Base-by-base conservation (phyloP, 2,797 vertebrate genomes). In the Rhinoraja longicauda region DNA sequence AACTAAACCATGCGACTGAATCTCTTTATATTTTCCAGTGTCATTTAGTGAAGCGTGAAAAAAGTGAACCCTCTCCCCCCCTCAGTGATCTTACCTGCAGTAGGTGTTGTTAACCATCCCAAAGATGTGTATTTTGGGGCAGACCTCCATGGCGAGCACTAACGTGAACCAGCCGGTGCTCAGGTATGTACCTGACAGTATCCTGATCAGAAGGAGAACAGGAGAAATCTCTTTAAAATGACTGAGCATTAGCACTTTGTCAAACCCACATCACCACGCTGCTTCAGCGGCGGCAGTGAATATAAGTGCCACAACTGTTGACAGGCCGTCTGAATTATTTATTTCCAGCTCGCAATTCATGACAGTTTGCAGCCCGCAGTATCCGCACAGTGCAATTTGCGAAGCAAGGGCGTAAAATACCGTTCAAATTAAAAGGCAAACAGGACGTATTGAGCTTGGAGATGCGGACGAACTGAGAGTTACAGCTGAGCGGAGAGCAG, bases 51-150 rank as follows among this genome's bases (percentile, higher is more conserved):
- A 95, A 93, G 93, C 93, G 95, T 94, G 94, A 94, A 96, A 95
- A 95, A 95, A 95, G 96, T 95, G 9, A 45, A 45, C 45, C 45
- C 45, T 3, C n/a, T n/a, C n/a, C 1, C 96, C 95, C 94, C 70
- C 19, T 21, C 94, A 94, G 94, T 94, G 94, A 95, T 96, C 97
- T 98, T 97, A 99, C 99, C 97, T 99, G 98, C 99, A 99, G 96
- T 99, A 98, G 95, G 98, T 99, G 96, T 99, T 97, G 94, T 99
- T 99, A 96, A 99, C 99, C 99, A 99, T 99, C 94, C 99, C 99
- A 93, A 99, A 99, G 95, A 99, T 96, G 53, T 97, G 98, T 95
- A 99, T 98, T 96, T 98, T 97, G 93, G 98, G 98, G 95, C 99
- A 99, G 96, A 98, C 98, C 95, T 99, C 98, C 98, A 99, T 99